Evolutionary conservation across 2,888 invertebrate genomes (phyloP).

Genomic region (Brenthis ino): DNA sequence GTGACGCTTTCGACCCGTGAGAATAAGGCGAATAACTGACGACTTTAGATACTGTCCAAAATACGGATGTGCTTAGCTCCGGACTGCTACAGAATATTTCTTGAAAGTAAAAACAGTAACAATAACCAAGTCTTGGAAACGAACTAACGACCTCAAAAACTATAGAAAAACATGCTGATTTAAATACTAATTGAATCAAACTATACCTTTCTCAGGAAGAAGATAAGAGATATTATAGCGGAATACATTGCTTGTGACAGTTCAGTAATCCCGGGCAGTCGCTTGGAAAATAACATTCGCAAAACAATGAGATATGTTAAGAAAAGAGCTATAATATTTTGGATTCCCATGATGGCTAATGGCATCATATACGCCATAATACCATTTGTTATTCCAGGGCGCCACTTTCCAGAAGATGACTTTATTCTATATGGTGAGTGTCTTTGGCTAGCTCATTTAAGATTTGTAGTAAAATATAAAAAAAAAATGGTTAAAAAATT

Average conservation of each 20-base stretch:
- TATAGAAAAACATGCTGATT: neutral
- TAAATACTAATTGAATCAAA: neutral
- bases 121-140: no score
- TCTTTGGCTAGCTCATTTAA: neutral
- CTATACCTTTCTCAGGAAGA: slow-evolving; percentile 43
- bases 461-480: no score
- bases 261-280: slow-evolving; percentile 42
- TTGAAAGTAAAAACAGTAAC: no score
- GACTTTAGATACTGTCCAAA: no score
- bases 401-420: slow-evolving; percentile 50
- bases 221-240: slow-evolving; percentile 48
- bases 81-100: no score
- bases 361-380: slow-evolving; percentile 13
- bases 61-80: no score
- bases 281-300: slow-evolving; percentile 50
- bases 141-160: no score
- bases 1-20: no score
- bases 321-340: slow-evolving; percentile 22
- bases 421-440: slow-evolving; percentile 48
- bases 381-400: slow-evolving; percentile 47
- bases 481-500: no score
- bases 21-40: no score
- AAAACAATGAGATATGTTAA: slow-evolving; percentile 45
- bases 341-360: slow-evolving; percentile 15
- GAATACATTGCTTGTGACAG: slow-evolving; percentile 48